phyloP scores from a whole-genome alignment of 2,888 invertebrate species.

The Sinopyrophorus schimmeli region DNA sequence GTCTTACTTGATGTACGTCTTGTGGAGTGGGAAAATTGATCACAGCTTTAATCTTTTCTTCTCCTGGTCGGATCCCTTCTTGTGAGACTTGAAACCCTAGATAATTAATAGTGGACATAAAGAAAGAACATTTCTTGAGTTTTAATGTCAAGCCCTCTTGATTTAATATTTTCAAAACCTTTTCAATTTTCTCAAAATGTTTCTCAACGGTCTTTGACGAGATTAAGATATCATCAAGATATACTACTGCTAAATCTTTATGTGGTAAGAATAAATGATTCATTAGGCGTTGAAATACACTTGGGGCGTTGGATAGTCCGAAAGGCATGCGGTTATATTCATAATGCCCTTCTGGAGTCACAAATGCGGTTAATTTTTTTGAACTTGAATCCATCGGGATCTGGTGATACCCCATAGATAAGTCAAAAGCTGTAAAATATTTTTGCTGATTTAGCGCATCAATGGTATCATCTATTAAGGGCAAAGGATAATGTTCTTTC shows the following conservation, averaged over 20 bases:
- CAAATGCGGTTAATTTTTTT: constrained; percentile 39
- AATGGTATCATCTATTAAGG: constrained; percentile 39
- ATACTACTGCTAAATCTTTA: constrained; percentile 5
- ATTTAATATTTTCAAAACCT: neutral
- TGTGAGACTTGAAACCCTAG: constrained; percentile 4
- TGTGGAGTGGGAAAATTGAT: no score
- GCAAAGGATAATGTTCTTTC: constrained; percentile 40
- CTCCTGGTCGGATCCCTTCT: no score
- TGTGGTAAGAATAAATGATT: neutral
- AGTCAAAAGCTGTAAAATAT: constrained; percentile 39
- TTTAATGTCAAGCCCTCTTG: constrained; percentile 4
- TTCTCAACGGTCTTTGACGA: neutral
- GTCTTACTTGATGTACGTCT: no score
- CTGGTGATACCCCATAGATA: constrained; percentile 40
- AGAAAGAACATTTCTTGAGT: constrained; percentile 2
- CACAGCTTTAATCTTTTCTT: no score
- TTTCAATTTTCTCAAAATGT: neutral
- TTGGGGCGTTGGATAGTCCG: constrained; percentile 41
- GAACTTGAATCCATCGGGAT: constrained; percentile 36
- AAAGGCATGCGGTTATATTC: constrained; percentile 42
- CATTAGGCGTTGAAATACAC: constrained; percentile 4
- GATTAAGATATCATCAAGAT: constrained; percentile 3
- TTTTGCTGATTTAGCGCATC: constrained; percentile 33
- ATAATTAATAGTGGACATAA: constrained; percentile 1
- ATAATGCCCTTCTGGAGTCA: constrained; percentile 41